Percentiles rank a stretch among this genome's conserved stretches.
Conservation (phyloP, 2,888 invertebrate genomes). For the Lasioglossum vierecki region DNA sequence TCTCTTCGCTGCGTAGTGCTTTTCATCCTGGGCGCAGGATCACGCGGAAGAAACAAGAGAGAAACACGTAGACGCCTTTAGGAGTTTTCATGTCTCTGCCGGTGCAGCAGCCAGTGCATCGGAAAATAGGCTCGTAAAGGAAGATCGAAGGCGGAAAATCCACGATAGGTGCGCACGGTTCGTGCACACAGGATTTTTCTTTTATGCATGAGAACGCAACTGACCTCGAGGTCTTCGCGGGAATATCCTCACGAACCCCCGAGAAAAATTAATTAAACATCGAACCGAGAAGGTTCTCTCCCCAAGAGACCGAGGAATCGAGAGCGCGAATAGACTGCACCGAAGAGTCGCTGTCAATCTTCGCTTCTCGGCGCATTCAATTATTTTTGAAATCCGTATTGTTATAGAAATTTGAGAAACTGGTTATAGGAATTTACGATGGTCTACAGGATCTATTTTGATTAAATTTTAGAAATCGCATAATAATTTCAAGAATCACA, state of each 20-base stretch:
- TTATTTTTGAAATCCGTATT: background rate
- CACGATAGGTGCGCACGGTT: slow-evolving; percentile 9
- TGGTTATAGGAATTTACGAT: background rate
- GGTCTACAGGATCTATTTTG: background rate
- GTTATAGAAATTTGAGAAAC: background rate
- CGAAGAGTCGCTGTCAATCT: background rate
- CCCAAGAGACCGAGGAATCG: background rate
- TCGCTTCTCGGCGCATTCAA: background rate
- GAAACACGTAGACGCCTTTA: background rate
- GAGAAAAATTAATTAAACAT: slow-evolving; percentile 3
- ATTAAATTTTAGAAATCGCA: background rate
- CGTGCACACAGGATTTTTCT: slow-evolving; percentile 8
- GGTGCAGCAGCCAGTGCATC: slow-evolving; percentile 17
- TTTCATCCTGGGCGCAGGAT: background rate
- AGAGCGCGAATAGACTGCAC: background rate
- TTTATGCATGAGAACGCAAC: slow-evolving; percentile 42
- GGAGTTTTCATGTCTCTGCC: slow-evolving; percentile 15
- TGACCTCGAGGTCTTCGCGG: background rate
- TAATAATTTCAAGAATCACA: background rate
- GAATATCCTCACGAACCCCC: background rate
- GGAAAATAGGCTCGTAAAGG: slow-evolving; percentile 40
- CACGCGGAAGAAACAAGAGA: background rate
- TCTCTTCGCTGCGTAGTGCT: background rate
- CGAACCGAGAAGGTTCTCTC: background rate
- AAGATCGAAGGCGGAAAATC: slow-evolving; percentile 44